Percentiles rank a stretch among this genome's conserved stretches.
phyloP scores from a whole-genome alignment of 2,113 vertebrate genomes.

The Henicopernis longicauda region DNA sequence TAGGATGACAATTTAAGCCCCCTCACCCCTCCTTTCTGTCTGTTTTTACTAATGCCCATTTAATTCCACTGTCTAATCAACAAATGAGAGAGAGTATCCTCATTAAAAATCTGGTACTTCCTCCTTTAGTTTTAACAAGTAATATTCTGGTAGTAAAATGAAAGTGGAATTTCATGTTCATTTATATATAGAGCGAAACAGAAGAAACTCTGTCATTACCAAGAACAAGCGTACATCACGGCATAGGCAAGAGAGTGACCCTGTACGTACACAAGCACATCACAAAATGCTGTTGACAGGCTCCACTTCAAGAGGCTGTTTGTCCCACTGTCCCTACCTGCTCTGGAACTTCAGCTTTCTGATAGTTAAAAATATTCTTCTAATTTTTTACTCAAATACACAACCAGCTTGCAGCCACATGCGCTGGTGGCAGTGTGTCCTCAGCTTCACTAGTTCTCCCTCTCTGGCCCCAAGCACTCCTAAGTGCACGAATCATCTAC shows the following conservation, averaged over 20 bases:
- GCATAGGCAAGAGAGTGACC: background rate
- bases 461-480: background rate
- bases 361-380: background rate
- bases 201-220: background rate
- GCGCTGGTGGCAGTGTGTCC: fast-evolving
- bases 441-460: background rate
- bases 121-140: background rate
- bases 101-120: background rate
- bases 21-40: background rate
- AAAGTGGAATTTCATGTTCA: background rate
- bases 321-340: fast-evolving
- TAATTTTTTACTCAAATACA: background rate
- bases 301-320: background rate
- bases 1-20: background rate
- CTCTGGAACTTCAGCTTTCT: background rate
- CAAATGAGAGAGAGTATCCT: background rate
- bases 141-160: background rate
- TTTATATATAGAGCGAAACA: background rate
- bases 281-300: background rate
- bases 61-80: background rate
- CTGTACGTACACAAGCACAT: no score
- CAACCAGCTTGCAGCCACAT: background rate
- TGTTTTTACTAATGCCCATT: background rate
- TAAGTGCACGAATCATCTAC: background rate
- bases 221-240: background rate